Evolutionary conservation across 1,140 invertebrate species (phyloP), one percentile per base, ranked within the genome.

Genomic region (Bombus impatiens): DNA sequence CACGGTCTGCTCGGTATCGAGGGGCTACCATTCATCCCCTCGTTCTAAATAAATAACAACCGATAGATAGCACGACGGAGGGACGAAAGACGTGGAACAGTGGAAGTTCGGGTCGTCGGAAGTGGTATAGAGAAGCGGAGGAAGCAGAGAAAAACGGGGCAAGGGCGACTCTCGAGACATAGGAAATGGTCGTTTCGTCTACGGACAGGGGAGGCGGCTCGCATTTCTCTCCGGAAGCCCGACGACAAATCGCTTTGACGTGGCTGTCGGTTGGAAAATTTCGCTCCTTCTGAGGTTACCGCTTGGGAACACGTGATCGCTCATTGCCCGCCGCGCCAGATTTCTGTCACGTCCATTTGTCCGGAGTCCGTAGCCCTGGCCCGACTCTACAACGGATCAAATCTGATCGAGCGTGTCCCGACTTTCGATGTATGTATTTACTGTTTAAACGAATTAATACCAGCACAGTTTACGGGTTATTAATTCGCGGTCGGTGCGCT

Each of bases 161-260:
- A 82, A 76, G 74, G 86, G 44, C 72, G 78, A 90, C 83, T 86
- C 86, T 87, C 70, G 76, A 89, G 88, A 91, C 88, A 59, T 70
- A 89, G 90, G 90, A 91, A 88, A 89, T 87, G 89, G 89, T 90
- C 89, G 87, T 90, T 86, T 74, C 88, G 87, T 82, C 84, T 78
- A 86, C 84, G 68, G 70, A 81, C 42, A 78, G 70, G 81, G 87
- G 70, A 70, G 84, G 87, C 84, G 81, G 87, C 74, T 90, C 87
- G 82, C 90, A 90, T 91, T 89, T 91, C 90, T 91, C 90, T 91
- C 72, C 85, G 87, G 89, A 91, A 91, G 90, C 88, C 84, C 88
- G 86, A 80, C 88, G 93, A 94, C 93, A 94, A 94, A 94, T 94
- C 92, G 93, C 91, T 92, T 92, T 91, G 91, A 94, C 93, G 93